Base-by-base conservation (phyloP, 2,797 vertebrate genomes). In the Gorsachius magnificus region DNA sequence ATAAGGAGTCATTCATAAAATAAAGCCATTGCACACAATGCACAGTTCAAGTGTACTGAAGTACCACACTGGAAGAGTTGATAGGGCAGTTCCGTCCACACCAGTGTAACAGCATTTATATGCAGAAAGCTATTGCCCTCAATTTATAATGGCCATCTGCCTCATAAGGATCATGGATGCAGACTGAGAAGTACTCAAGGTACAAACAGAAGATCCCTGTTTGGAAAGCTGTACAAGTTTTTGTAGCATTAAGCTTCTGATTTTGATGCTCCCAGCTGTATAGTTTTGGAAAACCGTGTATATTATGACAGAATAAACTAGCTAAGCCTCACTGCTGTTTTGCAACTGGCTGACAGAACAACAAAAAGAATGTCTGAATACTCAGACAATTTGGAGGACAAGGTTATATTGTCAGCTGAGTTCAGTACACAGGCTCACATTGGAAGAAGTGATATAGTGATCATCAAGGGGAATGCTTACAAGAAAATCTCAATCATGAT, bases 21-120 rank as follows among this genome's bases (percentile, higher is more conserved):
- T 93, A 97, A 97, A 99, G 98, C 97, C 98, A 98, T 96, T 98
- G 97, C 97, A 97, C 97, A 96, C 91, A 96, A 97, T 8, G 76
- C 90, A 94, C 77, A 95, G 85, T 95, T 96, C 57, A 78, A 93
- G 66, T 94, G 95, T 48, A 93, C 38, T 70, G 43, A 93, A 96
- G 89, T 83, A 94, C 90, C 94, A 95, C 89, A 77, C 83, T 77
- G 94, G 91, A 90, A 87, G 80, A 91, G 60, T 74, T 83, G 81
- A 88, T 10, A 87, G 79, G 35, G 93, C 82, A 94, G 45, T 87
- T 95, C 95, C 84, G 78, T 69, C 91, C 83, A 88, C 16, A 87
- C 63, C 74, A 96, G 94, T 58, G 95, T 13, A 97, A 95, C 90
- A 96, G 94, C 79, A 95, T 82, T 92, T 83, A 72, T 43, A 81